Base-by-base conservation (phyloP, 2,888 invertebrate species). In the Ditula angustiorana region DNA sequence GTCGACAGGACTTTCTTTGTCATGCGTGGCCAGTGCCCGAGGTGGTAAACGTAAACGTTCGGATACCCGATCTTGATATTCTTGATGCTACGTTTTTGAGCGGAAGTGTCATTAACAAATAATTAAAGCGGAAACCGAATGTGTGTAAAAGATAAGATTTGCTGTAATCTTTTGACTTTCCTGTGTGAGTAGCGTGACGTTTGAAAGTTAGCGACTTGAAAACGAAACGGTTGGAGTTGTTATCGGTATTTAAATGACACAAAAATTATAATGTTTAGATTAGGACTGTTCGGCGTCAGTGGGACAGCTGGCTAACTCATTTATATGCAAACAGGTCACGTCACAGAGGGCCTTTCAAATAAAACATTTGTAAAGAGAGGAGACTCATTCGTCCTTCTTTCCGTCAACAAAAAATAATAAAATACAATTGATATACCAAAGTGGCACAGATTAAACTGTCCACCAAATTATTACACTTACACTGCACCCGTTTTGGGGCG, bases 1-100 rank as follows among this genome's bases (percentile, higher is more conserved):
- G 56, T 56, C 26, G 56, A 55, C 33, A 57, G 62, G 23, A 44
- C 61, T 84, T 81, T 82, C 83, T 83, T 83, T 84, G 83, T 85
- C 74, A 69, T 69, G 66, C 37, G 57, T 21, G 44, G 10, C 69
- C 58, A 59, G 61, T 69, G 62, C 62, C 61, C 56, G 62, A 57
- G 63, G 63, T 50, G 57, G 50, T 41, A 57, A 53, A 50, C 57
- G 57, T 63, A 57, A 58, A 44, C 57, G 63, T 58, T 63, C 57
- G 57, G 57, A 63, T 57, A 63, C 57, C 44, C 13, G 23, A 64
- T 59, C 64, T 52, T 52, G 64, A 64, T 64, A 19, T 19, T 41
- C n/a, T n/a, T n/a, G 61, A 10, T 23, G 24, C 49, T 26, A 24
- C 26, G 28, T 8, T 23, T 53, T 61, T 50, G 13, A 47, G 41